phyloP scores from a whole-genome alignment of 1,140 invertebrate genomes.

The Diabrotica virgifera region DNA sequence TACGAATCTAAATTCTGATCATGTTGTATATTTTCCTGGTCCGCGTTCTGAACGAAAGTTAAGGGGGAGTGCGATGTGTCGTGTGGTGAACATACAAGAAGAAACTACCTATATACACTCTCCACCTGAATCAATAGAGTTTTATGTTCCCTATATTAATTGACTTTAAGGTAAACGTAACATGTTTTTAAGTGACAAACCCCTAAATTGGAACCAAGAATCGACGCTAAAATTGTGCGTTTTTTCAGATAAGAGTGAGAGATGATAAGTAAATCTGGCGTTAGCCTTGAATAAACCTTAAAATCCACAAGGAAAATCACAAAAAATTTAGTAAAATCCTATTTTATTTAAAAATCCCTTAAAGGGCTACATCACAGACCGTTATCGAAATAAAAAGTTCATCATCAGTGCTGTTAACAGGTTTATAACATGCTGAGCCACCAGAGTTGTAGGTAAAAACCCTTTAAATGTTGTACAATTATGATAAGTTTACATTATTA shows the following conservation, averaged over 20 bases:
- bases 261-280: not conserved
- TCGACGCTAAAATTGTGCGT: conserved; percentile 11
- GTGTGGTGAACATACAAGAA: conserved; percentile 22
- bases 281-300: too few species aligned
- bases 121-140: conserved; percentile 45
- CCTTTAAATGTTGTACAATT: too few species aligned
- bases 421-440: too few species aligned
- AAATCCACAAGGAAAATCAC: too few species aligned
- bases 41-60: conserved; percentile 13
- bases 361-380: too few species aligned
- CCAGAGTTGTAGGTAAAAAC: too few species aligned
- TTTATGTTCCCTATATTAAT: conserved; percentile 50
- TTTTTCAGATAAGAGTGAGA: not conserved
- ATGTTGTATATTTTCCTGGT: conserved; percentile 12
- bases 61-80: conserved; percentile 10
- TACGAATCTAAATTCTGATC: too few species aligned
- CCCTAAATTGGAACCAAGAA: conserved; percentile 20
- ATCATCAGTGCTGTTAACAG: too few species aligned
- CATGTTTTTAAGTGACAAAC: conserved; percentile 34
- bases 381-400: too few species aligned
- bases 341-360: too few species aligned
- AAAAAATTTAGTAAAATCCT: too few species aligned
- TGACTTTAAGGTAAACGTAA: conserved; percentile 51
- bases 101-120: conserved; percentile 40
- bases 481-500: too few species aligned